Conservation (phyloP, 2,888 invertebrate species). For the Limnephilus rhombicus region DNA sequence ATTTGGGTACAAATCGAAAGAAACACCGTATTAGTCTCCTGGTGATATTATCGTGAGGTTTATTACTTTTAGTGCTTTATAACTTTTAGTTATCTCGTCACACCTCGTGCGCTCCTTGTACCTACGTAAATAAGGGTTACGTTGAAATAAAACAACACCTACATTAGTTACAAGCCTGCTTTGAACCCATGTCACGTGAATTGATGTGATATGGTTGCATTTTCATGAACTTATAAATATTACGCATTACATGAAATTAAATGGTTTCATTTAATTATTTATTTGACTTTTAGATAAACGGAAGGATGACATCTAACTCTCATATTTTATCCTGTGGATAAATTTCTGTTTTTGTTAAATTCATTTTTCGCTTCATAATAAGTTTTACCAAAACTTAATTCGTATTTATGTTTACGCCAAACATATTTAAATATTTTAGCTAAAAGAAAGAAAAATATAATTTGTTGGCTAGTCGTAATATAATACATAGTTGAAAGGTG, state of each 20-base stretch:
- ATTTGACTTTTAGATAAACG: background rate
- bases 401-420: no score
- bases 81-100: background rate
- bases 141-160: constrained; percentile 10
- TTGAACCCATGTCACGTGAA: background rate
- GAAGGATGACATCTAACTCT: no score
- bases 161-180: background rate
- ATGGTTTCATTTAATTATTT: background rate
- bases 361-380: no score
- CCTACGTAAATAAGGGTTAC: constrained; percentile 1
- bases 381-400: no score
- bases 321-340: accelerated
- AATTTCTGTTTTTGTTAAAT: no score
- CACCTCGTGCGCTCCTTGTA: background rate
- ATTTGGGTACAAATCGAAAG: background rate
- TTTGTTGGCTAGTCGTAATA: no score
- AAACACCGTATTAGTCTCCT: background rate
- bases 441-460: no score
- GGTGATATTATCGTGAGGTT: background rate
- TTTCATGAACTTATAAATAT: background rate
- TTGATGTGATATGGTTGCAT: background rate
- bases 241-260: background rate
- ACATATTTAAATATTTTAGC: no score
- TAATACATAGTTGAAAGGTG: no score
- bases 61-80: background rate